These are phyloP conservation scores for Alaudala cheleensis DNA, from an alignment of 2,113 vertebrate genomes.

Conservation along the genomic window DNA sequence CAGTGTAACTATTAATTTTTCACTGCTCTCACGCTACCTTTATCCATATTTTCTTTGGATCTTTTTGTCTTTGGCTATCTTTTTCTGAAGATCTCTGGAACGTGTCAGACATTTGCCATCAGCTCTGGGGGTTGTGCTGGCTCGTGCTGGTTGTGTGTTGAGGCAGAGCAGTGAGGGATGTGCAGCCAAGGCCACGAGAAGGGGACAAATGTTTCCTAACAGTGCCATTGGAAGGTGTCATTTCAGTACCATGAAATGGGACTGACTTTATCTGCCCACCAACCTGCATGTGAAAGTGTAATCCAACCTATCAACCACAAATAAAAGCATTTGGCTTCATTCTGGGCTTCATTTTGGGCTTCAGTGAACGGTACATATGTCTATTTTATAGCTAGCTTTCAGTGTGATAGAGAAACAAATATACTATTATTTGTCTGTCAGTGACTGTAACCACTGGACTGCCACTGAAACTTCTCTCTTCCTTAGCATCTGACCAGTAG, in stretches of 20 bases:
- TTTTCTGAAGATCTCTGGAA: background rate
- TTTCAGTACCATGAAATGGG: background rate
- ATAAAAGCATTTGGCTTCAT: background rate
- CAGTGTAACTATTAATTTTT: background rate
- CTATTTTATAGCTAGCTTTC: too few relatives aligned
- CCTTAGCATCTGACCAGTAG: background rate
- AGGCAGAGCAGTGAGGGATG: background rate
- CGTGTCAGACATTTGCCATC: background rate
- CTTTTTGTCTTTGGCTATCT: background rate
- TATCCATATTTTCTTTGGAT: background rate
- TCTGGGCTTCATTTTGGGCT: background rate
- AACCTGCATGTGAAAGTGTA: background rate
- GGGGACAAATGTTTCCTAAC: background rate
- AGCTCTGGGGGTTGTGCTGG: background rate
- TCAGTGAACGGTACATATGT: too few relatives aligned
- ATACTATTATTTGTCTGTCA: too few relatives aligned
- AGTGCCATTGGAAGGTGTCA: background rate
- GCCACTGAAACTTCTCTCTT: background rate
- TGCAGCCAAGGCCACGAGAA: rapidly evolving
- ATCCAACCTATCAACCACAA: rapidly evolving
- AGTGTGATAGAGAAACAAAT: too few relatives aligned
- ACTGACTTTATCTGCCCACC: background rate
- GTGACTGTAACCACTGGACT: too few relatives aligned
- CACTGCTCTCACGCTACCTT: background rate
- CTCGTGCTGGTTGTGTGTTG: background rate